Evolutionary conservation across 1,140 invertebrate species (phyloP).

Genomic region (Wiebesia pumilae): DNA sequence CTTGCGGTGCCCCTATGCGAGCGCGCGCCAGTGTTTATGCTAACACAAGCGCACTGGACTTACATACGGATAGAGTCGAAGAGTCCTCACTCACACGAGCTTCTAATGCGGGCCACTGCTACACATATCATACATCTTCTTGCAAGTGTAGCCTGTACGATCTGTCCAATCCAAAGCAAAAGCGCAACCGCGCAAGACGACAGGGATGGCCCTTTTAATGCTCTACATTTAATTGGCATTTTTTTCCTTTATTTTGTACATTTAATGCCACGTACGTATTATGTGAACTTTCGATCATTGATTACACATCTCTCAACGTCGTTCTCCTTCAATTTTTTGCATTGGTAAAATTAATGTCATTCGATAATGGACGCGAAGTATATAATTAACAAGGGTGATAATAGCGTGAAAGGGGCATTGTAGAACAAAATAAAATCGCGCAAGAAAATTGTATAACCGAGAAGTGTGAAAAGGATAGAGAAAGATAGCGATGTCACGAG

Average conservation of each 20-base stretch:
- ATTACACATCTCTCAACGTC: too few species aligned
- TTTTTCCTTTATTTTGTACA: too few species aligned
- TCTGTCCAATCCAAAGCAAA: too few species aligned
- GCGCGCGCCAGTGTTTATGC: too few species aligned
- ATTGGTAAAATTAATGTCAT: too few species aligned
- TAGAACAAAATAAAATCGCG: neutral
- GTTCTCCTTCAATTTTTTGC: neutral
- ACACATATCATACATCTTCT: neutral
- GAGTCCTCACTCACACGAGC: neutral
- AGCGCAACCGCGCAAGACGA: too few species aligned
- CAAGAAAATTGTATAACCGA: neutral
- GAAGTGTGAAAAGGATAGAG: neutral
- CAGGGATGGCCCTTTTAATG: too few species aligned
- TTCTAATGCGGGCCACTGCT: neutral
- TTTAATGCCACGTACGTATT: too few species aligned
- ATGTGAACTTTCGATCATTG: too few species aligned
- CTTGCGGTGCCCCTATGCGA: neutral
- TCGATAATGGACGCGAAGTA: neutral
- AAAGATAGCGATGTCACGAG: neutral
- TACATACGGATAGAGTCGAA: neutral
- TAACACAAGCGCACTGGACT: neutral
- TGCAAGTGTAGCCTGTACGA: neutral
- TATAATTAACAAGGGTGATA: neutral
- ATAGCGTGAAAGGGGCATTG: neutral
- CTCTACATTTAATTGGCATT: too few species aligned